phyloP scores from a whole-genome alignment of 2,113 vertebrate species.

The Xenopus borealis region DNA sequence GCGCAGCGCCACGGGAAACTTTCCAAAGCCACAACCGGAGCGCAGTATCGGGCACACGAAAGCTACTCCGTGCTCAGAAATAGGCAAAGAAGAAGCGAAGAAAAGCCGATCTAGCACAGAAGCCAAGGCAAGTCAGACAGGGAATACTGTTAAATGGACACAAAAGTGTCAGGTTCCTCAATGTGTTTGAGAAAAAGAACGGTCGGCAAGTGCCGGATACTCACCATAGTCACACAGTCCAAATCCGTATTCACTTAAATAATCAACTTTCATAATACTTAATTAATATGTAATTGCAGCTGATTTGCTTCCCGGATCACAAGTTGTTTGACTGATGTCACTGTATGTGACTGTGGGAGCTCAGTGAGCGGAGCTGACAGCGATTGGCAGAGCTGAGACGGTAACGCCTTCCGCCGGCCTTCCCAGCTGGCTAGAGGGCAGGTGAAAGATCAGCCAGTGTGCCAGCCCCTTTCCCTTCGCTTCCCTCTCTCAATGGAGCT shows the following conservation, averaged over 20 bases:
- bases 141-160: too few relatives aligned
- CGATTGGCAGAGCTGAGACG: constrained; percentile 80
- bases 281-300: constrained; percentile 72
- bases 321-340: constrained; percentile 73
- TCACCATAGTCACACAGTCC: constrained; percentile 98
- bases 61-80: too few relatives aligned
- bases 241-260: constrained; percentile 97
- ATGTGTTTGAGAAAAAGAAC: too few relatives aligned
- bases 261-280: constrained; percentile 99
- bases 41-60: background rate
- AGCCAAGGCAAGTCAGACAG: too few relatives aligned
- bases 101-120: background rate
- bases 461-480: constrained; percentile 8
- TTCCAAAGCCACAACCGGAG: background rate
- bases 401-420: constrained; percentile 72
- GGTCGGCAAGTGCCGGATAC: constrained; percentile 51
- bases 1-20: background rate
- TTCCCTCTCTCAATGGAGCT: constrained; percentile 3
- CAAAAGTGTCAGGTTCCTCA: too few relatives aligned
- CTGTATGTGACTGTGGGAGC: constrained; percentile 62
- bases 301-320: constrained; percentile 69
- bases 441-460: constrained; percentile 60
- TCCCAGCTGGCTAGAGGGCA: constrained; percentile 69
- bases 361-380: constrained; percentile 42
- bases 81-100: constrained; percentile 6